Conservation (phyloP, 1,140 invertebrate genomes). For the Papilio polyxenes region DNA sequence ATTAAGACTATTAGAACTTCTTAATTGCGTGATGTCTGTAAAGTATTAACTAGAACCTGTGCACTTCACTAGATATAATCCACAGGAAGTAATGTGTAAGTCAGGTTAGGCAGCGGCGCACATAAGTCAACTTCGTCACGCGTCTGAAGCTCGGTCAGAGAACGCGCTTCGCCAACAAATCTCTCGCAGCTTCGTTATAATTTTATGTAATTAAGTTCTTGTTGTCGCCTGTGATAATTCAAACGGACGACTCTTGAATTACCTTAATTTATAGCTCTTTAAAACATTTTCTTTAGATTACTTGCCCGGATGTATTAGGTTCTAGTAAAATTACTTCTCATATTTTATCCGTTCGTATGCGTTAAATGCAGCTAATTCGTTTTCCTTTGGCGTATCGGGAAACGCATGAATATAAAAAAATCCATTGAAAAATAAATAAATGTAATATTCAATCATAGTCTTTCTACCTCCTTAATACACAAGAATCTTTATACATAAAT, state of each 20-base stretch:
- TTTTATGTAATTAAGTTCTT: conserved; percentile 23
- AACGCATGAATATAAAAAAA: background rate
- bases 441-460: background rate
- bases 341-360: background rate
- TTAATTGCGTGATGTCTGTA: background rate
- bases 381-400: background rate
- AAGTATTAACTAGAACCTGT: background rate
- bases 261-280: background rate
- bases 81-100: conserved; percentile 36
- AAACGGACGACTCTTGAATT: conserved; percentile 2
- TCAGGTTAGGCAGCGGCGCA: conserved; percentile 36
- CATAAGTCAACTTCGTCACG: conserved; percentile 52
- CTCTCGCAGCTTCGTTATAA: conserved; percentile 1
- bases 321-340: background rate
- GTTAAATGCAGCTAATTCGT: background rate
- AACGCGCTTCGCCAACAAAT: conserved; percentile 54
- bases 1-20: too few species aligned
- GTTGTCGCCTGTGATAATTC: conserved; percentile 24
- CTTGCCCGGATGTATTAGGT: background rate
- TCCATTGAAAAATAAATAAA: background rate
- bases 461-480: background rate
- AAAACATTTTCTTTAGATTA: conserved; percentile 25
- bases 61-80: conserved; percentile 36
- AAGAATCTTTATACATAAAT: background rate
- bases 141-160: conserved; percentile 43